These are phyloP conservation scores for Tipula vernalis DNA, from an alignment of 2,888 invertebrate genomes.

Conservation along the genomic window DNA sequence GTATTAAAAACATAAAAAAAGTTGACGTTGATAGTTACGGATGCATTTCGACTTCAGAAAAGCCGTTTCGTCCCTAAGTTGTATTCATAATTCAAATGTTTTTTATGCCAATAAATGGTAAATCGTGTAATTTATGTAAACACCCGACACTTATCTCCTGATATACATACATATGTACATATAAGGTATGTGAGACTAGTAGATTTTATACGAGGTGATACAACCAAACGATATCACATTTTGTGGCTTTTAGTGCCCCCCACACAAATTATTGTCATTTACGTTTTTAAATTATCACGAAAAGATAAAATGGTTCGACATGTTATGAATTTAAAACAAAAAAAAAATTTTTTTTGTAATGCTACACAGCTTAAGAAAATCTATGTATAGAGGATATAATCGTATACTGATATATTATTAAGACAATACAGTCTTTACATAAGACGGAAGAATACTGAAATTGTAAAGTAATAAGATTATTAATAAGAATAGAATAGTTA, in stretches of 20 bases:
- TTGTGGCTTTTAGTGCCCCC: neutral
- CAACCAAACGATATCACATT: neutral
- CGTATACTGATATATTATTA: neutral
- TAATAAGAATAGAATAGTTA: neutral
- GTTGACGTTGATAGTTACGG: too few relatives aligned
- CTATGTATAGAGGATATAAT: neutral
- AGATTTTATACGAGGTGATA: neutral
- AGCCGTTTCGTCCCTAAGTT: too few relatives aligned
- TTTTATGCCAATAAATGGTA: neutral
- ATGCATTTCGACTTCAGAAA: too few relatives aligned
- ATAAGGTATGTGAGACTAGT: neutral
- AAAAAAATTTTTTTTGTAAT: neutral
- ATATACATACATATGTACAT: neutral
- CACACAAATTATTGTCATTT: neutral
- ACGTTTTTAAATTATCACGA: neutral
- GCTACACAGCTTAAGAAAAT: neutral
- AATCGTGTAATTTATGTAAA: neutral
- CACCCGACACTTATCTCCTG: neutral
- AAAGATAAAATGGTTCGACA: neutral
- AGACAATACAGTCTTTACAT: neutral
- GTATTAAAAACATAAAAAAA: too few relatives aligned
- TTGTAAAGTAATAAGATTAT: neutral
- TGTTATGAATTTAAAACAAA: neutral
- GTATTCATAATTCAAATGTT: neutral
- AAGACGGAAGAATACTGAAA: neutral